Conservation (phyloP, 2,113 vertebrate genomes). For the Ursus arctos region DNA sequence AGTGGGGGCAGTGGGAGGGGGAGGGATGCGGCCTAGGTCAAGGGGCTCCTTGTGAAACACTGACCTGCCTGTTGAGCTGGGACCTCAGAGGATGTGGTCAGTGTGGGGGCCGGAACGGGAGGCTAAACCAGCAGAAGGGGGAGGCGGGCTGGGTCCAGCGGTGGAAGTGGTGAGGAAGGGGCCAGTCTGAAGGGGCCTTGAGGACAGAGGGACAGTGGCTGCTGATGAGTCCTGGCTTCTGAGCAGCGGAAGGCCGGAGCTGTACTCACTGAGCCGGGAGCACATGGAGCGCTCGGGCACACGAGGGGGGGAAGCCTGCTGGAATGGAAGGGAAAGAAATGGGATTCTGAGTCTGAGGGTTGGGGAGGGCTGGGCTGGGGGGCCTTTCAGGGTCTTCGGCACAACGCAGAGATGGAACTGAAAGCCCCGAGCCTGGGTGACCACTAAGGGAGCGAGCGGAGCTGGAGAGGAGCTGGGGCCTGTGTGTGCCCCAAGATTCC, state of each 20-base stretch:
- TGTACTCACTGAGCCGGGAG: rapidly evolving
- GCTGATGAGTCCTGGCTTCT: background rate
- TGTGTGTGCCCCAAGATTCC: rapidly evolving
- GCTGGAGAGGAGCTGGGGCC: background rate
- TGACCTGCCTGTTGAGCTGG: background rate
- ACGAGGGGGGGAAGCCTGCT: background rate
- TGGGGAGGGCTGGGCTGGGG: background rate
- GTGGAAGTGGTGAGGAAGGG: background rate
- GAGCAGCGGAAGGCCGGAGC: rapidly evolving
- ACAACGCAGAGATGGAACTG: background rate
- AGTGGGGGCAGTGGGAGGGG: rapidly evolving
- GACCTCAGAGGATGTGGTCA: background rate
- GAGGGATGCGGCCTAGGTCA: background rate
- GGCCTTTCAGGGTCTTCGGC: background rate
- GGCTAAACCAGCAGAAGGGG: background rate
- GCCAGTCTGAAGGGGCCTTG: background rate
- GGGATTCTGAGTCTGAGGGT: background rate
- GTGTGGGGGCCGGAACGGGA: background rate
- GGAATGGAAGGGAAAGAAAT: background rate
- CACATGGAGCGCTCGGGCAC: rapidly evolving
- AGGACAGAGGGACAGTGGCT: background rate
- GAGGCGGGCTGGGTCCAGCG: rapidly evolving
- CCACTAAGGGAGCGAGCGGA: rapidly evolving
- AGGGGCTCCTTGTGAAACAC: too few relatives aligned
- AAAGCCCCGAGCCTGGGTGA: too few relatives aligned